Base-by-base conservation (phyloP, 2,113 vertebrate species). In the Fregata magnificens region DNA sequence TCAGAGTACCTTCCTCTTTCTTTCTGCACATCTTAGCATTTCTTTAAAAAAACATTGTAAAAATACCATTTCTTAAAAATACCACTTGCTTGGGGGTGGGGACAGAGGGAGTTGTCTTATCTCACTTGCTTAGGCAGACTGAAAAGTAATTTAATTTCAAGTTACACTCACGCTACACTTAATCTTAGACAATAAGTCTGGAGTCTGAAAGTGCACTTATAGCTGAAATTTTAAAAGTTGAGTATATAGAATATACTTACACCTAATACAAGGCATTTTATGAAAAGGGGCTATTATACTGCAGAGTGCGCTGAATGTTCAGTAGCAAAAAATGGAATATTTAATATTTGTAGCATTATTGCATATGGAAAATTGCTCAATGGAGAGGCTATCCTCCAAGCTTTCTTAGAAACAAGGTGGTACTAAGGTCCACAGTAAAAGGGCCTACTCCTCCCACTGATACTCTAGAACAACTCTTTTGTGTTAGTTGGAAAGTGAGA, bases 1-100 rank as follows among this genome's bases (percentile, higher is more conserved):
- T 70, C 61, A 45, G 38, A 74, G 29, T 34, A 55, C n/a, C 83
- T 95, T 96, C 94, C 93, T 97, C 97, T 94, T 95, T 95, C 79
- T 93, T 93, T 86, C 78, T 93, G 86, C 90, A 79, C 14, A 47
- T 90, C 63, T 89, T 53, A 85, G 62, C 83, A 50, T 82, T 92
- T 95, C 62, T 62, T 85, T 21, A 67, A 76, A 78, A 82, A 93
- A 47, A 9, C 14, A 6, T 15, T 20, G 66, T 86, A 84, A 94
- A 95, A 97, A 77, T 53, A 62, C 13, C 7, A 9, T 69, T 65
- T 92, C 62, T 66, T 94, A 70, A 95, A 84, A 97, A 70, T 56
- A 77, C 18, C 45, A 16, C 65, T 76, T 93, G 69, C 40, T 47
- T 72, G 40, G 9, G 13, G 22, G 2, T 42, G 73, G 58, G 24